Evolutionary conservation across 1,140 invertebrate species (phyloP).

Genomic region (Nasonia vitripennis): DNA sequence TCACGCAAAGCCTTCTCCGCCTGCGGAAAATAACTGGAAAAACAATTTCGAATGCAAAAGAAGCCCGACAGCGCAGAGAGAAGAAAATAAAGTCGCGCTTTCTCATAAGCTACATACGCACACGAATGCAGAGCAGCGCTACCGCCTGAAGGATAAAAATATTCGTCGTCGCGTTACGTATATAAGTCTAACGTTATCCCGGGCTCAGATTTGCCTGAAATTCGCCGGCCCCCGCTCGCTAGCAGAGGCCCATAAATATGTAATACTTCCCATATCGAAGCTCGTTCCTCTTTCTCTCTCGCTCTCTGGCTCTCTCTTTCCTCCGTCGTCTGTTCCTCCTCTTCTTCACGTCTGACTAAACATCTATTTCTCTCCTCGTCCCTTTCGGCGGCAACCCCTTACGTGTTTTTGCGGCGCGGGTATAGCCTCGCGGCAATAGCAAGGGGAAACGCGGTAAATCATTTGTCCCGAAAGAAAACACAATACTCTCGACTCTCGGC

Average conservation of each 20-base stretch:
- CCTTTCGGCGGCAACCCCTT: constrained; percentile 64
- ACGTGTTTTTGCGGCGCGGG: constrained; percentile 53
- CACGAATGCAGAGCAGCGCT: neutral
- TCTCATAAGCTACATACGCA: constrained; percentile 31
- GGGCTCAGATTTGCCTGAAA: constrained; percentile 71
- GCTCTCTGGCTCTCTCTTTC: constrained; percentile 3
- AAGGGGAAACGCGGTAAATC: constrained; percentile 70
- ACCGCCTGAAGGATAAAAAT: constrained; percentile 48
- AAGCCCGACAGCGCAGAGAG: neutral
- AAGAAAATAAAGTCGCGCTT: constrained; percentile 41
- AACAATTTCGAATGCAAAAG: constrained; percentile 43
- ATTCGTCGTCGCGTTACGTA: constrained; percentile 49
- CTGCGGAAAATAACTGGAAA: constrained; percentile 30
- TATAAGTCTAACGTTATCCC: constrained; percentile 65
- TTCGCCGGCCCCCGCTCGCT: constrained; percentile 60
- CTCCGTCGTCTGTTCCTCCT: constrained; percentile 31
- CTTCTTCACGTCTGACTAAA: constrained; percentile 52
- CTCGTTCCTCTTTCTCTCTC: constrained; percentile 52
- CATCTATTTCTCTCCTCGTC: constrained; percentile 49
- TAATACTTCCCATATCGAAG: constrained; percentile 70
- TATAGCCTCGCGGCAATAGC: constrained; percentile 63
- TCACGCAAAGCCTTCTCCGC: neutral
- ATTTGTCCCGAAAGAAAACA: constrained; percentile 74
- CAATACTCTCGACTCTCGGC: constrained; percentile 60
- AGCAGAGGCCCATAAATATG: constrained; percentile 74